A percentile compares a stretch with the other conserved stretches of the same genome.
phyloP scores from a whole-genome alignment of 2,113 vertebrate species.

The Zosterops borbonicus region DNA sequence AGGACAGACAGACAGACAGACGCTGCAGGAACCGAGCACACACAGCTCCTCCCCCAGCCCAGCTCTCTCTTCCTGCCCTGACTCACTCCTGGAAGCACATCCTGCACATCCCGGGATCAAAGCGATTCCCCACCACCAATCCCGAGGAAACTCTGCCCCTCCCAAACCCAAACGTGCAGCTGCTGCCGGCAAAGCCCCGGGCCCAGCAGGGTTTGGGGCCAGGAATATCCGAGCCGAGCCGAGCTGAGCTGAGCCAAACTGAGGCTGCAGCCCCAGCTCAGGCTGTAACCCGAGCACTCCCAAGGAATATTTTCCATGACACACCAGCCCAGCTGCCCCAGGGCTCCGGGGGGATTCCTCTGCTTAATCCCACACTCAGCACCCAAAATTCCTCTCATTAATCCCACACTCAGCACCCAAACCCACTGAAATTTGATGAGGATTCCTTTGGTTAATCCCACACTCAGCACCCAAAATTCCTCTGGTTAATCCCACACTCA shows the following conservation, averaged over 20 bases:
- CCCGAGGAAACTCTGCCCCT: neutral
- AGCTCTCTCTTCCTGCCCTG: slow-evolving; percentile 4
- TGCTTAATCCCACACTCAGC: neutral
- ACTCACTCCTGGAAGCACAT: neutral
- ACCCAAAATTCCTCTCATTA: neutral
- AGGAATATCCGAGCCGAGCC: neutral
- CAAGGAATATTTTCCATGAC: neutral
- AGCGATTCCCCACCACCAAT: neutral
- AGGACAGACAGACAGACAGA: neutral
- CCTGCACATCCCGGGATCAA: neutral
- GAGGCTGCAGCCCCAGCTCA: too few species aligned
- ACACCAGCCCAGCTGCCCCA: neutral
- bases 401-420: too few species aligned
- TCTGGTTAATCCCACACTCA: too few species aligned
- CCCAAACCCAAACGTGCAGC: neutral
- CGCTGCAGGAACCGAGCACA: neutral
- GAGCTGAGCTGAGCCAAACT: too few species aligned
- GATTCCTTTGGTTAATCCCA: neutral
- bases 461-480: too few species aligned
- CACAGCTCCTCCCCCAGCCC: neutral
- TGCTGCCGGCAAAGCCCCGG: too few species aligned
- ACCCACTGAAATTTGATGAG: too few species aligned
- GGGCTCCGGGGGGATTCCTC: neutral
- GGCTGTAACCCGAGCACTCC: too few species aligned
- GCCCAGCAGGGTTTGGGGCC: too few species aligned